Evolutionary conservation across 2,888 invertebrate species (phyloP).

Genomic region (Agrenia bidenticulata): DNA sequence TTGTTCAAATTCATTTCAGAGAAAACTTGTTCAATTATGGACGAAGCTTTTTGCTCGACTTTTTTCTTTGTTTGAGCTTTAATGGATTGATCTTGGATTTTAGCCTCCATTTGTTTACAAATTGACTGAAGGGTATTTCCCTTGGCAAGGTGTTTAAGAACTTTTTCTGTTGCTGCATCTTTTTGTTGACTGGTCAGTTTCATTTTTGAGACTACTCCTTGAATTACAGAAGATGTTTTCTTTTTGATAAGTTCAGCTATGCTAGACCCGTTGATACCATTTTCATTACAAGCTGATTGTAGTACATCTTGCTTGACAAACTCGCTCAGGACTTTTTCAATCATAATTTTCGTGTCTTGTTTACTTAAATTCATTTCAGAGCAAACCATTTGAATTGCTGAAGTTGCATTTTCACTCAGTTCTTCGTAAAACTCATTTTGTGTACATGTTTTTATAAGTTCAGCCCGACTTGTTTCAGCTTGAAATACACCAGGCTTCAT

Average conservation of each 20-base stretch:
- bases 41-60: not conserved
- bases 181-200: not conserved
- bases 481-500: too few species aligned
- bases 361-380: not conserved
- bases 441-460: too few species aligned
- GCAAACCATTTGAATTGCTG: not conserved
- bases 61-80: not conserved
- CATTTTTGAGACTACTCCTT: not conserved
- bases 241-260: not conserved
- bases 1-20: not conserved
- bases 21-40: not conserved
- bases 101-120: not conserved
- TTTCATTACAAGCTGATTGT: not conserved
- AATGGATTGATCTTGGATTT: not conserved
- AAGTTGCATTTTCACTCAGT: not conserved
- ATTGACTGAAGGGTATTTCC: too few species aligned
- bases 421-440: not conserved
- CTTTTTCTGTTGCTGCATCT: not conserved
- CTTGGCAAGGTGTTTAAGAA: not conserved
- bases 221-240: not conserved
- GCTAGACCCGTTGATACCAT: not conserved
- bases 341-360: not conserved
- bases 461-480: too few species aligned
- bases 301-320: slow-evolving; percentile 4
- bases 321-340: not conserved